phyloP scores from a whole-genome alignment of 1,140 invertebrate genomes.

The Nomia melanderi region DNA sequence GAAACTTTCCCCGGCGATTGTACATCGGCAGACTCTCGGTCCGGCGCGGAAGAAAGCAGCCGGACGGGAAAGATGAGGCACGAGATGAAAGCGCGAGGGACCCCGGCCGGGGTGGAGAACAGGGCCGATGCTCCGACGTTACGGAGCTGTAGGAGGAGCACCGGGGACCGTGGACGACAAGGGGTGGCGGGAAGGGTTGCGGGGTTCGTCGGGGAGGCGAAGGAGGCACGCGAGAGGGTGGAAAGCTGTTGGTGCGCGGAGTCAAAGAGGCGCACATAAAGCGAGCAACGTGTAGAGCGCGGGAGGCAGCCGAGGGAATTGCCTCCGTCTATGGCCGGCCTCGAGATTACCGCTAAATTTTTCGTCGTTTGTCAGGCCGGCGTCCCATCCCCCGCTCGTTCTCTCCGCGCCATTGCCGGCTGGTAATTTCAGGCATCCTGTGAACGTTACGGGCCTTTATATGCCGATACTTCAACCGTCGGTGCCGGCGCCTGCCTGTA shows the following conservation, averaged over 20 bases:
- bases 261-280: constrained; percentile 73
- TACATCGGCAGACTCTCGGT: constrained; percentile 58
- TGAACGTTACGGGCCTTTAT: constrained; percentile 50
- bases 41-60: constrained; percentile 59
- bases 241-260: constrained; percentile 54
- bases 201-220: constrained; percentile 4
- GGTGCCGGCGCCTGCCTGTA: background rate
- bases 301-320: constrained; percentile 63
- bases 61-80: constrained; percentile 66
- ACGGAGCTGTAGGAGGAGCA: background rate
- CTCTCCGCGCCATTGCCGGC: constrained; percentile 13
- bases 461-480: constrained; percentile 51
- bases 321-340: constrained; percentile 54
- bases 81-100: constrained; percentile 69
- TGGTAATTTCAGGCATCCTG: constrained; percentile 52
- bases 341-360: constrained; percentile 74
- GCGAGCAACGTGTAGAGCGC: constrained; percentile 66
- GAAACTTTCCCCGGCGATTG: constrained; percentile 66
- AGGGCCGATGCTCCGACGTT: background rate
- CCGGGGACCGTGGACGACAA: constrained; percentile 11
- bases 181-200: constrained; percentile 1
- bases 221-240: constrained; percentile 28
- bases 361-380: constrained; percentile 62
- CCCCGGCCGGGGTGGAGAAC: background rate
- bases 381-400: constrained; percentile 13